A percentile compares a stretch with the other conserved stretches of the same genome.
These are phyloP conservation scores for Cecidostiba fungosa DNA, from an alignment of 2,888 invertebrate species.

Conservation along the genomic window DNA sequence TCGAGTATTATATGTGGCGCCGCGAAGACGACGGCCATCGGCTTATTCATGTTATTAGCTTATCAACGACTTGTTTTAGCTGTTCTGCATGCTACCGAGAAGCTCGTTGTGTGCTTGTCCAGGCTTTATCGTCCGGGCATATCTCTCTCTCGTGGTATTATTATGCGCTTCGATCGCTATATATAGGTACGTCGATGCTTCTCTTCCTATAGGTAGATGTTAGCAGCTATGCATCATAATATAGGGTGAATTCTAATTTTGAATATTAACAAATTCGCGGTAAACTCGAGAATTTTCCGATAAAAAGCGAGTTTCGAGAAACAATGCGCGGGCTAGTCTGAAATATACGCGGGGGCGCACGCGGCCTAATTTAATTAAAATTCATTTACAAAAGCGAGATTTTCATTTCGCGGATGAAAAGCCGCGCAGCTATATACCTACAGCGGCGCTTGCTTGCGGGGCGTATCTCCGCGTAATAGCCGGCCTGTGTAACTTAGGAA, in stretches of 20 bases:
- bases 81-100: neutral
- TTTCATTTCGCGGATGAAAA: conserved; percentile 41
- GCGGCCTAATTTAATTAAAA: conserved; percentile 53
- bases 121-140: conserved; percentile 23
- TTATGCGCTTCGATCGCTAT: neutral
- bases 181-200: neutral
- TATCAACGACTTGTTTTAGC: conserved; percentile 51
- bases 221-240: neutral
- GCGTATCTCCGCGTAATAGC: conserved; percentile 42
- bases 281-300: neutral
- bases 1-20: conserved; percentile 2
- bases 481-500: conserved; percentile 56
- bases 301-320: neutral
- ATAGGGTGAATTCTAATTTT: neutral
- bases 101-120: neutral
- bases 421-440: neutral
- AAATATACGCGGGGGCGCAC: conserved; percentile 3
- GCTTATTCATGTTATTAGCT: conserved; percentile 58
- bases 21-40: conserved; percentile 8
- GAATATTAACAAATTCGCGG: neutral
- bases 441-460: neutral
- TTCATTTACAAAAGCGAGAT: conserved; percentile 44
- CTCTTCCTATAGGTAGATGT: neutral
- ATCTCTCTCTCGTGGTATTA: conserved; percentile 3
- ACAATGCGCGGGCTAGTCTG: neutral